Percentiles rank a stretch among this genome's conserved stretches.
Evolutionary conservation across 2,113 vertebrate species (phyloP).

Genomic region (Ciconia boyciana): DNA sequence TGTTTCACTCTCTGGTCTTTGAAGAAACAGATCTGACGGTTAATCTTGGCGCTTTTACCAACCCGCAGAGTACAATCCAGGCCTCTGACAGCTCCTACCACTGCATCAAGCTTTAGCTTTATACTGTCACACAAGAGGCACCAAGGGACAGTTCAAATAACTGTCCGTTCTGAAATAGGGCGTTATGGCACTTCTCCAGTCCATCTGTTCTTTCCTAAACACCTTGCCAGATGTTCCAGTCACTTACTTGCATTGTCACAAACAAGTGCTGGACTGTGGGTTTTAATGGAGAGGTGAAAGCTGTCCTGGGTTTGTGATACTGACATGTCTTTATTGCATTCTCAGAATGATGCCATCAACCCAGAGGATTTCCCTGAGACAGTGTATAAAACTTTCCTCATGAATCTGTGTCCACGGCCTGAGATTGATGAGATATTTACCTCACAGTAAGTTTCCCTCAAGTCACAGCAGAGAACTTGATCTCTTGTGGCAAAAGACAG

Average conservation of each 20-base stretch:
- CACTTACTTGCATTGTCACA: neutral
- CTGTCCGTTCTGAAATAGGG: neutral
- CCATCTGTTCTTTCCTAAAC: neutral
- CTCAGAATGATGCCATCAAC: slow-evolving; percentile 91
- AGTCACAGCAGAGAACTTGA: neutral
- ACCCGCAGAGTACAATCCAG: neutral
- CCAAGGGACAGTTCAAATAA: neutral
- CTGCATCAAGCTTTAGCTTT: neutral
- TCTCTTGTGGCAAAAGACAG: neutral
- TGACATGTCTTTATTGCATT: neutral
- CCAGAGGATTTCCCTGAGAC: slow-evolving; percentile 92
- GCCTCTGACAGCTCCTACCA: neutral
- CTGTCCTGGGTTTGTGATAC: neutral
- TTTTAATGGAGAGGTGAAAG: neutral
- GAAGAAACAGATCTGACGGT: neutral
- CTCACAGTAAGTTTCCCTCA: slow-evolving; percentile 81
- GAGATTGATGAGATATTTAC: slow-evolving; percentile 97
- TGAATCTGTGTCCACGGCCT: slow-evolving; percentile 88
- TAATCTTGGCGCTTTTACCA: neutral
- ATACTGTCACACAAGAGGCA: neutral
- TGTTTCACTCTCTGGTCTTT: neutral
- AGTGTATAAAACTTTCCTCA: slow-evolving; percentile 87
- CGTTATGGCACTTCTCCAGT: neutral
- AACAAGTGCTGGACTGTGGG: neutral
- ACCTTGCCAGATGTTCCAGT: neutral